Percentiles rank a stretch among this genome's conserved stretches.
Conservation (phyloP, 2,797 vertebrate genomes). For the Chelon auratus region DNA sequence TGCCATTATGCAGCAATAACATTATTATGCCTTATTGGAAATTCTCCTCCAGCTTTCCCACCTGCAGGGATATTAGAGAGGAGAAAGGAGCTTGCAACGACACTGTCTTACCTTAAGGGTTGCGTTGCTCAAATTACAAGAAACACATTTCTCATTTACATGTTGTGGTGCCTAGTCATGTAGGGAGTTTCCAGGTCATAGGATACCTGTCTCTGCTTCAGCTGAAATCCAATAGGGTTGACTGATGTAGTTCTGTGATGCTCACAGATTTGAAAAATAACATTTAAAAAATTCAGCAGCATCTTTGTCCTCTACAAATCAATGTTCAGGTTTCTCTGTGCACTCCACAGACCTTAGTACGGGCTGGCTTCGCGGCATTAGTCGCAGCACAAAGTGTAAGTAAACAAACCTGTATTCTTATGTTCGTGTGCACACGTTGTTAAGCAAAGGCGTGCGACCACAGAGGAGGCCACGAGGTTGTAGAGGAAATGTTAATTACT, state of each 20-base stretch:
- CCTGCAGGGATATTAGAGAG: slow-evolving; percentile 55
- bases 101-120: background rate
- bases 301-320: background rate
- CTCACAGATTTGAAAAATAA: slow-evolving; percentile 5
- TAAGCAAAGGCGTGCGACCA: slow-evolving; percentile 23
- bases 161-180: background rate
- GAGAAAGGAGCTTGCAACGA: slow-evolving; percentile 26
- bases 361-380: background rate
- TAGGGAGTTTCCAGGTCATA: background rate
- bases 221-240: background rate
- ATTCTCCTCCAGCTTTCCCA: slow-evolving; percentile 39
- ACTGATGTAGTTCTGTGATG: slow-evolving; percentile 6
- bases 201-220: background rate
- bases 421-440: slow-evolving; percentile 12
- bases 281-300: slow-evolving; percentile 12
- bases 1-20: slow-evolving; percentile 58
- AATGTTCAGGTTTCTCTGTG: background rate
- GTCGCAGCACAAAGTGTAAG: background rate
- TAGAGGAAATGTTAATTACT: slow-evolving; percentile 63
- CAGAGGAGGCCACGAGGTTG: slow-evolving; percentile 30
- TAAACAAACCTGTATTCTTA: slow-evolving; percentile 2
- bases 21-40: slow-evolving; percentile 44
- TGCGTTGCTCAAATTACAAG: slow-evolving; percentile 15
- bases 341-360: background rate
- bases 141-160: slow-evolving; percentile 16